These are phyloP conservation scores for Cygnus olor DNA, from an alignment of 2,797 vertebrate genomes.

Conservation along the genomic window DNA sequence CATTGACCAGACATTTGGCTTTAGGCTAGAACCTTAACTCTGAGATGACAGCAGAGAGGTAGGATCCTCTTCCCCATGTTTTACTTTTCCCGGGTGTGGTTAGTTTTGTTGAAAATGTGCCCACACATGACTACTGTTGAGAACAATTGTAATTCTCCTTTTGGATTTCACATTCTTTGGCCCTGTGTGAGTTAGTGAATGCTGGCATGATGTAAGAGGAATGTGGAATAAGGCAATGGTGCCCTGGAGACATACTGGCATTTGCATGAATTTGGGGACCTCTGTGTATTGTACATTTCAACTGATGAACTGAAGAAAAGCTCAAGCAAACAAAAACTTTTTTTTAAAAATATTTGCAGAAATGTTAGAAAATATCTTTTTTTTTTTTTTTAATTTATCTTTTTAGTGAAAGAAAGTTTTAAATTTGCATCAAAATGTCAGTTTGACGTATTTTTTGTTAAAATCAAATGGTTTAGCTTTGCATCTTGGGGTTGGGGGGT, in stretches of 20 bases:
- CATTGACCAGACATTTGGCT: background rate
- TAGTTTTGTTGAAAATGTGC: conserved; percentile 28
- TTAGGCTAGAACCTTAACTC: background rate
- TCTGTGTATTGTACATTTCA: background rate
- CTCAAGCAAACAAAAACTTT: background rate
- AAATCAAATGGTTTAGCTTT: conserved; percentile 44
- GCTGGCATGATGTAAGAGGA: conserved; percentile 2
- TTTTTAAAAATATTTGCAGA: background rate
- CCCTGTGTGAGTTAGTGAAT: background rate
- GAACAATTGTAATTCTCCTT: background rate
- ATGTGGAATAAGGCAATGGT: background rate
- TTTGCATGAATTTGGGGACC: background rate
- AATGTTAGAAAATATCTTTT: background rate
- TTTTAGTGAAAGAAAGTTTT: conserved; percentile 11
- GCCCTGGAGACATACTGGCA: conserved; percentile 30
- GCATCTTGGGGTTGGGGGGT: background rate
- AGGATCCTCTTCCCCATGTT: background rate
- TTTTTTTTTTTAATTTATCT: conserved; percentile 2
- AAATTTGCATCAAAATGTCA: conserved; percentile 37
- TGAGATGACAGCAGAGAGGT: background rate
- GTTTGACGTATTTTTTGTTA: conserved; percentile 42
- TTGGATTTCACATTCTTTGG: conserved; percentile 30
- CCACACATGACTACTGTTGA: background rate
- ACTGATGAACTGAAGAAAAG: conserved; percentile 20
- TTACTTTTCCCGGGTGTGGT: background rate